These are phyloP conservation scores for Azemiops feae DNA, from an alignment of 2,113 vertebrate species.

Conservation along the genomic window DNA sequence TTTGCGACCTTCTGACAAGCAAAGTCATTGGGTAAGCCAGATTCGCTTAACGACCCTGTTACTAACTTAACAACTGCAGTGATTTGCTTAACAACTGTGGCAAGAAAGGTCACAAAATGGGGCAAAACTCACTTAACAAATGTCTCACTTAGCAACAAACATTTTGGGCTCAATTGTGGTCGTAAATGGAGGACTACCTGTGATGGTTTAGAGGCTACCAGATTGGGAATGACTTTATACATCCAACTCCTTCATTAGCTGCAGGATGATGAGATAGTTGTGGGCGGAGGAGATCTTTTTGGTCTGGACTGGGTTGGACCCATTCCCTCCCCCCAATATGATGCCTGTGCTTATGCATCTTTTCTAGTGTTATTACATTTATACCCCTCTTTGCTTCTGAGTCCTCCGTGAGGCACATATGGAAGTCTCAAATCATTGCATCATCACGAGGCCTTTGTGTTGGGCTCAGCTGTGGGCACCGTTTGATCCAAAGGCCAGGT, in stretches of 20 bases:
- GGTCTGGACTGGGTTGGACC: background rate
- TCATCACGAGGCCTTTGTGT: background rate
- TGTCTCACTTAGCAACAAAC: no score
- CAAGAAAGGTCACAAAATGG: background rate
- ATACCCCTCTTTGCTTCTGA: background rate
- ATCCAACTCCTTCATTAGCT: background rate
- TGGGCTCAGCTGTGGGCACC: background rate
- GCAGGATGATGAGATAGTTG: background rate
- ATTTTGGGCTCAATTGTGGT: no score
- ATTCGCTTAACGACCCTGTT: no score
- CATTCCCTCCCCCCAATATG: no score
- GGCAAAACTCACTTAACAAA: background rate
- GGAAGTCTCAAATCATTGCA: background rate
- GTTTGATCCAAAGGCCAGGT: background rate
- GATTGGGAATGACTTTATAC: background rate
- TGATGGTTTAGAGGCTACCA: background rate
- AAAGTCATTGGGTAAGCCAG: no score
- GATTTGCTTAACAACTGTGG: background rate
- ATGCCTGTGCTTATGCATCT: background rate
- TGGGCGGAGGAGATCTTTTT: background rate
- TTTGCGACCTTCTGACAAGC: no score
- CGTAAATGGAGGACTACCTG: no score
- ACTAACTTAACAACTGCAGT: background rate
- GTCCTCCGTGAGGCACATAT: background rate
- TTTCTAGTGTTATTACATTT: background rate